phyloP scores from a whole-genome alignment of 2,113 vertebrate genomes.

The Barnardius zonarius region DNA sequence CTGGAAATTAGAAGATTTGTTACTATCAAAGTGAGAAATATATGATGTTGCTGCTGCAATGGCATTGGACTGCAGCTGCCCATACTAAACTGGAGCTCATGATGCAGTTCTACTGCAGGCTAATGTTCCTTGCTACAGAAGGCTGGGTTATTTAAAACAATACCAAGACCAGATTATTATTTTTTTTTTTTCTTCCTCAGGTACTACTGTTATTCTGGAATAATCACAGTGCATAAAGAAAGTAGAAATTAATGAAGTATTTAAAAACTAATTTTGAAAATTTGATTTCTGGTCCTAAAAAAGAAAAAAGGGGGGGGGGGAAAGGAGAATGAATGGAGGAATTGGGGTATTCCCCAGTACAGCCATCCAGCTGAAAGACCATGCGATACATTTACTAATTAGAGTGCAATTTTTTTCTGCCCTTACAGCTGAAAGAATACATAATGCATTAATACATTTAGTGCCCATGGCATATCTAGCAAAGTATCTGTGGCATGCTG shows the following conservation, averaged over 20 bases:
- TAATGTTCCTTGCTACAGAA: neutral
- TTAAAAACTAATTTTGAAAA: neutral
- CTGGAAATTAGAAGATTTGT: conserved; percentile 12
- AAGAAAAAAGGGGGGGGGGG: neutral
- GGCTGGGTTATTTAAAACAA: neutral
- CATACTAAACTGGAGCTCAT: neutral
- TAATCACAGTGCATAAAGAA: neutral
- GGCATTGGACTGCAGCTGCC: neutral
- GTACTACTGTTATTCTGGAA: neutral
- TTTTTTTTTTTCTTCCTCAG: neutral
- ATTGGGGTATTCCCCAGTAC: neutral
- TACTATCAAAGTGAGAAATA: neutral
- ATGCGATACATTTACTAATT: neutral
- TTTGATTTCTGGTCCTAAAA: neutral
- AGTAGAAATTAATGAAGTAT: neutral
- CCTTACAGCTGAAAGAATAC: neutral
- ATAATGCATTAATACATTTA: neutral
- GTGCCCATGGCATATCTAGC: neutral
- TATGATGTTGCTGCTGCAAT: neutral
- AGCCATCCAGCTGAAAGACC: neutral
- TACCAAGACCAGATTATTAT: neutral
- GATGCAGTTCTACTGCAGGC: neutral
- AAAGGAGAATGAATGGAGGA: neutral
- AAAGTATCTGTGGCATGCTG: neutral
- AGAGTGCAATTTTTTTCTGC: neutral